A percentile compares a stretch with the other conserved stretches of the same genome.
phyloP scores from a whole-genome alignment of 2,113 vertebrate genomes.

The Australoheros scitulus region DNA sequence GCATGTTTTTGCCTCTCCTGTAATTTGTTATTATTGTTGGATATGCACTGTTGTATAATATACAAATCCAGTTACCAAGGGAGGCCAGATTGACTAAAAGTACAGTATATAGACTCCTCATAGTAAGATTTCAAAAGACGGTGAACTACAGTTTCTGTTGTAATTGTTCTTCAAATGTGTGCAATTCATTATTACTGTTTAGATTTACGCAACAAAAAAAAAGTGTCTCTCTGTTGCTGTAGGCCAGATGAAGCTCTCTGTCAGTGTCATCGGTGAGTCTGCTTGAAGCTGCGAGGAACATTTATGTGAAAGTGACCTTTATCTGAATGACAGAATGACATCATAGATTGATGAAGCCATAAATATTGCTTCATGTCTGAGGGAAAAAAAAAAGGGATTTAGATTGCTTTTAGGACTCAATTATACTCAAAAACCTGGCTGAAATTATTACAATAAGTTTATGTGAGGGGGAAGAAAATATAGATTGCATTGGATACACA shows the following conservation, averaged over 20 bases:
- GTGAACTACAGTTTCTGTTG: not conserved
- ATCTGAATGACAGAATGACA: not conserved
- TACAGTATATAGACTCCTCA: not conserved
- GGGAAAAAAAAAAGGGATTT: not conserved
- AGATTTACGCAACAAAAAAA: not conserved
- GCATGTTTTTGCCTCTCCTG: not conserved
- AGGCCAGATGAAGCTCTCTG: not conserved
- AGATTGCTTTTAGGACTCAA: not conserved
- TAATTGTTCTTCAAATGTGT: too few relatives aligned
- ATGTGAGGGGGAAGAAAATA: too few relatives aligned
- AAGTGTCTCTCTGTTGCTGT: not conserved
- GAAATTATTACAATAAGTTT: not conserved
- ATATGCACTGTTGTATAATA: not conserved
- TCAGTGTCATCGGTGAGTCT: not conserved
- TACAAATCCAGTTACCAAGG: not conserved
- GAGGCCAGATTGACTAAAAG: not conserved
- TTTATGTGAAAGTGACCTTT: conserved; percentile 3
- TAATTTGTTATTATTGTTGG: not conserved
- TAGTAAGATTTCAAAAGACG: not conserved
- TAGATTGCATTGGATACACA: not conserved
- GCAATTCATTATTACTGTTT: not conserved
- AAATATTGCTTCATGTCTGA: not conserved
- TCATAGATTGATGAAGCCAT: not conserved
- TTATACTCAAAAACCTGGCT: not conserved
- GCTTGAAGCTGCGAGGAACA: not conserved